These are phyloP conservation scores for Lasiurus borealis DNA, from an alignment of 2,113 vertebrate genomes.

Conservation along the genomic window DNA sequence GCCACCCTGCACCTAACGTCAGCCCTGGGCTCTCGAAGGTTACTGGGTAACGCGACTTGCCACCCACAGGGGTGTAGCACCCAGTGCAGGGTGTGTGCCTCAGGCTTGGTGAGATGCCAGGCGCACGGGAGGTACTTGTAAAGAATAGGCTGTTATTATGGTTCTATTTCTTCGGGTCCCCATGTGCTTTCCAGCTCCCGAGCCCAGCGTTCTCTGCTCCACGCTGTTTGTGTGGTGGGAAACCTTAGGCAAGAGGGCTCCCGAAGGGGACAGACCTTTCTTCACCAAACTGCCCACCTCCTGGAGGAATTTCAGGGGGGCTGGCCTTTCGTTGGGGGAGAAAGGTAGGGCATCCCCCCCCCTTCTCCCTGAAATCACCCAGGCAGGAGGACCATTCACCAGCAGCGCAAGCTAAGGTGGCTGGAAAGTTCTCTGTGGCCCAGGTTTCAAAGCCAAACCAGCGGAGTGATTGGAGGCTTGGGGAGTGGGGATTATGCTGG, in stretches of 20 bases:
- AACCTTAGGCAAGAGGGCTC: not conserved
- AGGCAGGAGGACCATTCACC: not conserved
- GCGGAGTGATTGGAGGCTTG: accelerated
- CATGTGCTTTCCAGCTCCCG: not conserved
- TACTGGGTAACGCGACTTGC: not conserved
- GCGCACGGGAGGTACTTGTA: not conserved
- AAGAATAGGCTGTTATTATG: not conserved
- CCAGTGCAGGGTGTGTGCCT: too few species aligned
- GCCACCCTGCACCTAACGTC: not conserved
- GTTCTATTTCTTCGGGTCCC: not conserved
- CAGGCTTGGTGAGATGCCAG: not conserved
- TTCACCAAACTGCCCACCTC: not conserved
- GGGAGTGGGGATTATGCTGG: not conserved
- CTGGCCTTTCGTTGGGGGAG: not conserved
- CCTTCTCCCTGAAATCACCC: not conserved
- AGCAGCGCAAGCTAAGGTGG: not conserved
- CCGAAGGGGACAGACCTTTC: not conserved
- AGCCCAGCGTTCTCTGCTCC: not conserved
- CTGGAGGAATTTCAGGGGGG: not conserved
- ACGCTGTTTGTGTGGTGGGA: not conserved
- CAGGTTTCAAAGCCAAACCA: not conserved
- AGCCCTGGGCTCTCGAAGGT: not conserved
- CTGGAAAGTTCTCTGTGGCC: not conserved
- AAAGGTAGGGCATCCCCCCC: not conserved
- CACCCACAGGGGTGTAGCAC: not conserved